These are phyloP conservation scores for Phyllostomus hastatus DNA, from an alignment of 2,113 vertebrate genomes.

Conservation along the genomic window DNA sequence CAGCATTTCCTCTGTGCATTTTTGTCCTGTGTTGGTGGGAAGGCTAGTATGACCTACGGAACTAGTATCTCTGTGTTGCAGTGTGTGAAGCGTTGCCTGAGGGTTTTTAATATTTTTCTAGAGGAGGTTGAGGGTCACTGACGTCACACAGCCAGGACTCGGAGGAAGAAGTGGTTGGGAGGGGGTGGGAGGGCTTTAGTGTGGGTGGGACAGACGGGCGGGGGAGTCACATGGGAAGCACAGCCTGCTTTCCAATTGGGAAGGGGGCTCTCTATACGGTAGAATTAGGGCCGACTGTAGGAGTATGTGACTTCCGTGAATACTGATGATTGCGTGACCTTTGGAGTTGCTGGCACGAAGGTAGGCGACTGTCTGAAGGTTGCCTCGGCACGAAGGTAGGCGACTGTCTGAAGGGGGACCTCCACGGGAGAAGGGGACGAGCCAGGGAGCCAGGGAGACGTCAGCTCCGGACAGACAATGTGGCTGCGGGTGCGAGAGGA, in stretches of 20 bases:
- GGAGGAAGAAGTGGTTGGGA: neutral
- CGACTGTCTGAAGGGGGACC: neutral
- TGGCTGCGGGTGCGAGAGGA: rapidly evolving
- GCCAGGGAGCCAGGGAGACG: neutral
- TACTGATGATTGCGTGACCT: rapidly evolving
- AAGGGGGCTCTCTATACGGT: too few relatives aligned
- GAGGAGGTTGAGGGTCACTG: neutral
- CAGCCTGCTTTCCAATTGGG: neutral
- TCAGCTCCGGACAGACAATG: neutral
- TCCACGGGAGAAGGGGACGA: rapidly evolving
- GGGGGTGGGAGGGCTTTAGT: neutral
- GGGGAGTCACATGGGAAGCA: neutral
- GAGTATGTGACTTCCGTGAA: neutral
- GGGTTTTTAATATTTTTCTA: neutral
- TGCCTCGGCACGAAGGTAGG: neutral
- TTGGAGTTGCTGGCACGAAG: neutral
- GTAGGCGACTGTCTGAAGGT: neutral
- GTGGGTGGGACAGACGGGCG: neutral
- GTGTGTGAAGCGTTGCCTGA: neutral
- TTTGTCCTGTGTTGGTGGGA: neutral
- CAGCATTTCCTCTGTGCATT: neutral
- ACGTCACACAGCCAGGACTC: neutral
- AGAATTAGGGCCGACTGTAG: neutral
- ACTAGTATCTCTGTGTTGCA: too few relatives aligned
- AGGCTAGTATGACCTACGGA: neutral